These are phyloP conservation scores for Anisognathus igniventris DNA, from an alignment of 2,797 vertebrate genomes.

Conservation along the genomic window DNA sequence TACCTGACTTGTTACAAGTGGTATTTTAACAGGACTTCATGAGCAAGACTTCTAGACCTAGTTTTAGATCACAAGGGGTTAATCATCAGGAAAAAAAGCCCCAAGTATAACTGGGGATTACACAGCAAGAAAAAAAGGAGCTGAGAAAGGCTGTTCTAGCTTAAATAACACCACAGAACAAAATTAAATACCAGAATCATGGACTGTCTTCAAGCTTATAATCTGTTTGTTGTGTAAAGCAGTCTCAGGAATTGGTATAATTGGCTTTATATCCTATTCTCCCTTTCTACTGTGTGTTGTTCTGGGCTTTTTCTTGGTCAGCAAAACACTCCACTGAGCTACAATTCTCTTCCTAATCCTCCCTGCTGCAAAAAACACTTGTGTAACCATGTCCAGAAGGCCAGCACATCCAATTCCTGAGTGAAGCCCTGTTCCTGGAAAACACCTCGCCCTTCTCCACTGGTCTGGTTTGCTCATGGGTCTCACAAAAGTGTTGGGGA, in stretches of 20 bases:
- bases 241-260: neutral
- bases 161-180: neutral
- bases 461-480: rapidly evolving
- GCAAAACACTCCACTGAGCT: neutral
- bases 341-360: neutral
- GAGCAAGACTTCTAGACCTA: rapidly evolving
- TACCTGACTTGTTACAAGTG: neutral
- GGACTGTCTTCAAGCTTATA: neutral
- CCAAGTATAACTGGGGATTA: neutral
- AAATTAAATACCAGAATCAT: neutral
- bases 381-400: neutral
- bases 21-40: neutral
- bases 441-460: rapidly evolving
- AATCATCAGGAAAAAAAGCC: neutral
- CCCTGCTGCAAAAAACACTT: neutral
- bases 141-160: neutral
- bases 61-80: neutral
- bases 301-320: neutral
- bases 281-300: neutral
- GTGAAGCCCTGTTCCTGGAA: neutral
- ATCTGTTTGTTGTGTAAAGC: neutral
- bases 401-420: neutral
- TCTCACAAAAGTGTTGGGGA: neutral
- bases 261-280: neutral
- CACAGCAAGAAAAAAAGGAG: neutral